phyloP scores from a whole-genome alignment of 2,113 vertebrate genomes.

The Festucalex cinctus region DNA sequence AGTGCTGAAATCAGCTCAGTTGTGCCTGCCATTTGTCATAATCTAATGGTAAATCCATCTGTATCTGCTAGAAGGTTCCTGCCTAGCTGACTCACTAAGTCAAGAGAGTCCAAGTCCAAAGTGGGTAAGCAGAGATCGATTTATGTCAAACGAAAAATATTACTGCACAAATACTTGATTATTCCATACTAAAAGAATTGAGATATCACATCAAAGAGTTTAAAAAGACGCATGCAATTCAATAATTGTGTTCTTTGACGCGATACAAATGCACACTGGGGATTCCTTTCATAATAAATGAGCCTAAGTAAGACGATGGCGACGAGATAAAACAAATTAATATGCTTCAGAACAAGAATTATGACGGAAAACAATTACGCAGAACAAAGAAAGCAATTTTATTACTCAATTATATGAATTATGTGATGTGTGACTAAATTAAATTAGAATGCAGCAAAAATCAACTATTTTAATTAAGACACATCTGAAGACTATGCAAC shows the following conservation, averaged over 20 bases:
- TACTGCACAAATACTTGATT: neutral
- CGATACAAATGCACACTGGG: slow-evolving; percentile 11
- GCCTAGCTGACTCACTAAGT: slow-evolving; percentile 38
- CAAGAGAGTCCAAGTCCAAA: slow-evolving; percentile 27
- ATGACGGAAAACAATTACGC: slow-evolving; percentile 52
- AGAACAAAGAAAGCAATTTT: slow-evolving; percentile 55
- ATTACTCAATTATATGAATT: slow-evolving; percentile 39
- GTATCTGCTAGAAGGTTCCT: slow-evolving; percentile 38
- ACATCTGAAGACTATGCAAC: slow-evolving; percentile 34
- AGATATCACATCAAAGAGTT: slow-evolving; percentile 30
- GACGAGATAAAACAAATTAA: slow-evolving; percentile 54
- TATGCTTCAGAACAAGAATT: slow-evolving; percentile 42
- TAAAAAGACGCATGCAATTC: slow-evolving; percentile 18
- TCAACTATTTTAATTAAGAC: slow-evolving; percentile 57
- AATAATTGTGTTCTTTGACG: slow-evolving; percentile 15
- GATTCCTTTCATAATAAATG: slow-evolving; percentile 3
- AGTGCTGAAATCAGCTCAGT: slow-evolving; percentile 71
- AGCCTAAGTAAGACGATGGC: slow-evolving; percentile 22
- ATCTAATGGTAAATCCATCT: slow-evolving; percentile 71
- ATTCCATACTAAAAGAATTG: neutral
- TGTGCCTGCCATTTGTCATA: slow-evolving; percentile 65
- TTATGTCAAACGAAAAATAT: neutral
- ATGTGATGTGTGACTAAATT: slow-evolving; percentile 55
- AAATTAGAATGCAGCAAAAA: slow-evolving; percentile 57
- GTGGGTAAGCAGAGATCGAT: slow-evolving; percentile 18